Evolutionary conservation across 2,797 vertebrate species (phyloP), one percentile per base, ranked within the genome.

Genomic region (Karalla daura): DNA sequence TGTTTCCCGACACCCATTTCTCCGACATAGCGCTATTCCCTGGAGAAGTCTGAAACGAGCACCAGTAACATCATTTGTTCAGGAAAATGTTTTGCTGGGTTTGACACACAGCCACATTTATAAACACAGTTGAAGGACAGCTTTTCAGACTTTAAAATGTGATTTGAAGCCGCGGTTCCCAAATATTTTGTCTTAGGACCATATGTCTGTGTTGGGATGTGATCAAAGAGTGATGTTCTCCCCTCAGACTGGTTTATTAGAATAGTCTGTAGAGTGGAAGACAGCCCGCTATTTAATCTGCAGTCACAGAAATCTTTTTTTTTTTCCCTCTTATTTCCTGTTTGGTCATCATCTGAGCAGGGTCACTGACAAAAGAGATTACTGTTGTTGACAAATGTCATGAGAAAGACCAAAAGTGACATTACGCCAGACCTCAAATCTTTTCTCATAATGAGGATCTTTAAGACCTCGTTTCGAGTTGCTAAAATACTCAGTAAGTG

Each of bases 1-100:
- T 62, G 49, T 65, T 55, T 49, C 45, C 9, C 3, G 9, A 37
- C 14, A 15, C 14, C 14, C 7, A 18, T 24, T 52, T 51, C 13
- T 61, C 30, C 46, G 47, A 63, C 10, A n/a, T 9, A 24, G 12
- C 20, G 24, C 39, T 64, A 20, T 30, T 64, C 49, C 37, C 36
- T 3, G 1, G 15, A 70, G 60, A 49, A 21, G 13, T 46, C 20
- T 37, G 32, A 50, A 28, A 43, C 14, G 52, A 58, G 52, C 30
- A 36, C 5, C 14, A 45, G 21, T 41, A 15, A 11, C 45, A 41
- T 25, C 32, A 33, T 33, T 7, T 59, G 25, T 40, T 35, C 30
- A 17, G 28, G 30, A 33, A 35, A 32, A 36, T 55, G 37, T 36
- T 50, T 49, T 44, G 10, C 20, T 39, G 20, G 11, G 24, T 58